Conservation (phyloP, 2,113 vertebrate genomes). For the Neodon shergylaensis region DNA sequence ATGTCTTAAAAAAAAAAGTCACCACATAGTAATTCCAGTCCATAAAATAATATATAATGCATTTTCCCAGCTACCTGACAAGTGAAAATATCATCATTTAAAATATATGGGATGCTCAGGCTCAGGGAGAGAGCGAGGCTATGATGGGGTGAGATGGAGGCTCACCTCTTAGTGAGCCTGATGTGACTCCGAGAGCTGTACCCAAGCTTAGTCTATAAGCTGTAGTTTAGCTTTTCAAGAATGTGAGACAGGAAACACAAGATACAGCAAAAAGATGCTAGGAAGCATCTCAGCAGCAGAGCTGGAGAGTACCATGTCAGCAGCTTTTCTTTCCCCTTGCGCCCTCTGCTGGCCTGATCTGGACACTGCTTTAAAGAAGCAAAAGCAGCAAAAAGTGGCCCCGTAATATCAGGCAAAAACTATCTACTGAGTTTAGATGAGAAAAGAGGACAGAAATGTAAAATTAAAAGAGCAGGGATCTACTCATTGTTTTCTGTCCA, state of each 20-base stretch:
- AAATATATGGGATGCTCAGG: not conserved
- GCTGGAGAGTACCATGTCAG: not conserved
- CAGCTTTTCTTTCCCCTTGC: not conserved
- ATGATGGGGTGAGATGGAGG: not conserved
- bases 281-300: not conserved
- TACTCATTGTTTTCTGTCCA: not conserved
- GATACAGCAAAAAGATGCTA: not conserved
- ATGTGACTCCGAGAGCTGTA: not conserved
- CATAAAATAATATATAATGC: constrained; percentile 6
- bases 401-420: not conserved
- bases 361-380: not conserved
- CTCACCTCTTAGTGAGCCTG: not conserved
- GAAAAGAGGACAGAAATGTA: not conserved
- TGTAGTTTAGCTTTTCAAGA: constrained; percentile 27
- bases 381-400: not conserved
- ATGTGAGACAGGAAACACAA: not conserved
- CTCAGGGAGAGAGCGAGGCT: not conserved
- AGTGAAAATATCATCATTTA: not conserved
- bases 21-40: constrained; percentile 10
- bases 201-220: not conserved
- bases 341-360: constrained; percentile 74
- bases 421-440: not conserved
- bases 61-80: not conserved
- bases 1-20: not conserved
- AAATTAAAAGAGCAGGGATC: not conserved